Percentiles rank a stretch among this genome's conserved stretches.
These are phyloP conservation scores for Nomada fabriciana DNA, from an alignment of 2,888 invertebrate species.

Conservation along the genomic window DNA sequence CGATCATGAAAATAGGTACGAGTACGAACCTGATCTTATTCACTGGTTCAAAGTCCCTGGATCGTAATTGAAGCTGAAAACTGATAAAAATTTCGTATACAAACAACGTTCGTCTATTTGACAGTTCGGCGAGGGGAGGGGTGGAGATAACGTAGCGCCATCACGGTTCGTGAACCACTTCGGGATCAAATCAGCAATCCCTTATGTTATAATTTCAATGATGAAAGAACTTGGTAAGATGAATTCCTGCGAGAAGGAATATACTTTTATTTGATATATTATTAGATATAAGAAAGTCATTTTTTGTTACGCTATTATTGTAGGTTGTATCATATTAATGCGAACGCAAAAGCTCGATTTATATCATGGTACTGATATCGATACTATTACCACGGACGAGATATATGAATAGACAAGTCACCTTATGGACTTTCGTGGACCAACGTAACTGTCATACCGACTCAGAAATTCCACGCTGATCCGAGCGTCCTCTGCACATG, in stretches of 20 bases:
- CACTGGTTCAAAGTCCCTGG: constrained; percentile 34
- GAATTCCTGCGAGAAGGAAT: not conserved
- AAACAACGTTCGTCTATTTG: constrained; percentile 79
- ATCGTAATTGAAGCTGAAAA: constrained; percentile 57
- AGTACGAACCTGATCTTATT: constrained; percentile 65
- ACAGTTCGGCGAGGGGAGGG: constrained; percentile 73
- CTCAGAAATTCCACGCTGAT: too few species aligned
- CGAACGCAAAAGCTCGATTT: constrained; percentile 4
- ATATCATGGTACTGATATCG: constrained; percentile 31
- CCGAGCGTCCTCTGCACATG: too few species aligned
- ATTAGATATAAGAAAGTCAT: not conserved
- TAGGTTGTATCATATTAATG: not conserved
- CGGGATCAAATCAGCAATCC: constrained; percentile 58
- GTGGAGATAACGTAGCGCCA: constrained; percentile 59
- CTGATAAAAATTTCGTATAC: constrained; percentile 78
- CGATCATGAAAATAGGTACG: constrained; percentile 13
- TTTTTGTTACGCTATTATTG: not conserved
- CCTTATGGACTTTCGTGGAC: too few species aligned
- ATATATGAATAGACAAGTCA: too few species aligned
- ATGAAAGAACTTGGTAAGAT: not conserved
- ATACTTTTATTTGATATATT: not conserved
- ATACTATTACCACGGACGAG: constrained; percentile 12
- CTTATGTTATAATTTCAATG: constrained; percentile 22
- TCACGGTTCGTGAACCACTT: constrained; percentile 43
- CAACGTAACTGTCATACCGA: too few species aligned